Evolutionary conservation across 1,140 invertebrate genomes (phyloP).

Genomic region (Diuraphis noxia): DNA sequence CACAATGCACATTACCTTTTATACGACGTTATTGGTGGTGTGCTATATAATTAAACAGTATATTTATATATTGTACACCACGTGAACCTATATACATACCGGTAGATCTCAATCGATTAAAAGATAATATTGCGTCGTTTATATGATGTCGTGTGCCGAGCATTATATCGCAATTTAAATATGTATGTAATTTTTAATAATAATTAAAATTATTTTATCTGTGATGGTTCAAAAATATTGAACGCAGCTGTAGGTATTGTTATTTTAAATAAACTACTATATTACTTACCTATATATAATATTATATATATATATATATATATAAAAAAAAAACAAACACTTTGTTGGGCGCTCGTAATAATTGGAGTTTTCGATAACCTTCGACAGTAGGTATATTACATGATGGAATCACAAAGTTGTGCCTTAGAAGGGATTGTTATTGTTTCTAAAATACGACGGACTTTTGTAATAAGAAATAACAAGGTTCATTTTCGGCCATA

Average conservation of each 20-base stretch:
- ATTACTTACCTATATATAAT: too few relatives aligned
- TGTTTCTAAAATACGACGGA: neutral
- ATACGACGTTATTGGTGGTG: neutral
- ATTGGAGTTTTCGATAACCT: neutral
- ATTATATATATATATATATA: too few relatives aligned
- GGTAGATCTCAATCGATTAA: neutral
- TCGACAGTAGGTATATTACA: neutral
- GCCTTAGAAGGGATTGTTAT: neutral
- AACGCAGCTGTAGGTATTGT: neutral
- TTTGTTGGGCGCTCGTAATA: neutral
- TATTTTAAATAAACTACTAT: neutral
- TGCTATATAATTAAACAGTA: neutral
- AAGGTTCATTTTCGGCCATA: neutral
- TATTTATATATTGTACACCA: too few relatives aligned
- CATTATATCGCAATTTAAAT: neutral
- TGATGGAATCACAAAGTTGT: neutral
- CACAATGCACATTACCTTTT: too few relatives aligned
- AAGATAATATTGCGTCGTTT: neutral
- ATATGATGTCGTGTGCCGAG: neutral
- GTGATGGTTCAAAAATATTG: neutral
- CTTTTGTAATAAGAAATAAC: neutral
- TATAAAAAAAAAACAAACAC: neutral
- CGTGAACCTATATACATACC: neutral
- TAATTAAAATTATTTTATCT: conserved; percentile 5
- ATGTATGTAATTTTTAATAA: too few relatives aligned